phyloP scores from a whole-genome alignment of 2,888 invertebrate species.

The Latrodectus hesperus region DNA sequence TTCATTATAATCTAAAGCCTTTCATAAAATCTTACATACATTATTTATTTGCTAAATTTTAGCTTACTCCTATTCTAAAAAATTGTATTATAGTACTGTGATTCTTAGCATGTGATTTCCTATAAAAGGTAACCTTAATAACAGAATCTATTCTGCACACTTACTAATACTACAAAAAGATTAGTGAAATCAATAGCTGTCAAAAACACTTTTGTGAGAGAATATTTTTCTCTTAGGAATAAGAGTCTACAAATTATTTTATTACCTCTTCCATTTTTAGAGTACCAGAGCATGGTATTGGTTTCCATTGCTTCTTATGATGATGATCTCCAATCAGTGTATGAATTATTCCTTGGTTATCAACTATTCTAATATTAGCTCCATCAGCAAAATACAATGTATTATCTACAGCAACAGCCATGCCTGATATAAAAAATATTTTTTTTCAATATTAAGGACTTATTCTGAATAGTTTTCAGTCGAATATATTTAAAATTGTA shows the following conservation, averaged over 20 bases:
- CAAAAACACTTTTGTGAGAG: background rate
- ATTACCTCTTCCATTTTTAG: constrained; percentile 83
- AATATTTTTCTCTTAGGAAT: too few relatives aligned
- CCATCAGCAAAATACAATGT: constrained; percentile 95
- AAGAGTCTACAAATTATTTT: background rate
- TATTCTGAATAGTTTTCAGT: too few relatives aligned
- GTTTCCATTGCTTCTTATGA: constrained; percentile 78
- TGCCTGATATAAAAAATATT: constrained; percentile 76
- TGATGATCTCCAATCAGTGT: constrained; percentile 79
- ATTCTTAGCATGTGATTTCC: too few relatives aligned
- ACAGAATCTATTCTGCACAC: background rate
- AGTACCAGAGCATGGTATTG: constrained; percentile 92
- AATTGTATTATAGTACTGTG: too few relatives aligned
- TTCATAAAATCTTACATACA: too few relatives aligned
- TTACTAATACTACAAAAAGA: too few relatives aligned
- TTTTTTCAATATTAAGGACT: too few relatives aligned
- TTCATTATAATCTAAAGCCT: too few relatives aligned
- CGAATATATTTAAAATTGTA: too few relatives aligned
- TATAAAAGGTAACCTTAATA: background rate
- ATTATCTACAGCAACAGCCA: constrained; percentile 88
- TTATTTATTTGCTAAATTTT: too few relatives aligned
- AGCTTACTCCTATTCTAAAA: too few relatives aligned
- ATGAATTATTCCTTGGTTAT: constrained; percentile 91
- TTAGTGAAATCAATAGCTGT: background rate
- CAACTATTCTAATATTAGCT: constrained; percentile 94